Evolutionary conservation across 2,888 invertebrate genomes (phyloP).

Genomic region (Morpho helenor): DNA sequence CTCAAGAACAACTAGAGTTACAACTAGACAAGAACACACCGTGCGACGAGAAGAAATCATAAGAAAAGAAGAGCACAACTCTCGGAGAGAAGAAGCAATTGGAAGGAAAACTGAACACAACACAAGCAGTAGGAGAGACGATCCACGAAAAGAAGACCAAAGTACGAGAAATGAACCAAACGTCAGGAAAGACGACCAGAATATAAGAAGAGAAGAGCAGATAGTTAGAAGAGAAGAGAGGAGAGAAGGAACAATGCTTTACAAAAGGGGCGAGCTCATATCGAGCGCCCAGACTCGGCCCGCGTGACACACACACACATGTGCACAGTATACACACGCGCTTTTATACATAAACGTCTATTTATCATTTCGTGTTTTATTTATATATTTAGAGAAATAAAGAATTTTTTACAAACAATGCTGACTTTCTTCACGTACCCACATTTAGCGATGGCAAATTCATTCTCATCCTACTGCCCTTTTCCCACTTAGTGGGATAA

Average conservation of each 20-base stretch:
- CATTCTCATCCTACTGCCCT: no score
- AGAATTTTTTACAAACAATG: slow-evolving; percentile 22
- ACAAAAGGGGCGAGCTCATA: slow-evolving; percentile 90
- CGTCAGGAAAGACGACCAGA: slow-evolving; percentile 44
- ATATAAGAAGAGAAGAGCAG: slow-evolving; percentile 67
- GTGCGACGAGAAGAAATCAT: slow-evolving; percentile 16
- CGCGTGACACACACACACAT: slow-evolving; percentile 54
- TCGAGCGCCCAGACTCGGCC: slow-evolving; percentile 83
- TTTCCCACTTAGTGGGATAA: no score
- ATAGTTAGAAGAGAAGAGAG: slow-evolving; percentile 36
- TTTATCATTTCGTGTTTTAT: slow-evolving; percentile 57
- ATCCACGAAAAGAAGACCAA: slow-evolving; percentile 32
- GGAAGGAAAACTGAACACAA: background rate
- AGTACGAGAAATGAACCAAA: slow-evolving; percentile 62
- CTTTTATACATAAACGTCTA: slow-evolving; percentile 74
- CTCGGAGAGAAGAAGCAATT: slow-evolving; percentile 39
- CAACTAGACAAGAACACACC: slow-evolving; percentile 38
- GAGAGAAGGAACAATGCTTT: slow-evolving; percentile 73
- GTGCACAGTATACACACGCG: slow-evolving; percentile 33
- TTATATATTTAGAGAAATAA: slow-evolving; percentile 29
- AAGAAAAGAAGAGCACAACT: slow-evolving; percentile 2
- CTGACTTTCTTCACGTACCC: slow-evolving; percentile 9
- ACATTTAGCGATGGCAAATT: no score
- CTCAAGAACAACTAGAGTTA: slow-evolving; percentile 66
- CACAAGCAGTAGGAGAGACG: slow-evolving; percentile 51